A percentile compares a stretch with the other conserved stretches of the same genome.
These are phyloP conservation scores for Nephrotoma guestfalica DNA, from an alignment of 2,888 invertebrate species.

Conservation along the genomic window DNA sequence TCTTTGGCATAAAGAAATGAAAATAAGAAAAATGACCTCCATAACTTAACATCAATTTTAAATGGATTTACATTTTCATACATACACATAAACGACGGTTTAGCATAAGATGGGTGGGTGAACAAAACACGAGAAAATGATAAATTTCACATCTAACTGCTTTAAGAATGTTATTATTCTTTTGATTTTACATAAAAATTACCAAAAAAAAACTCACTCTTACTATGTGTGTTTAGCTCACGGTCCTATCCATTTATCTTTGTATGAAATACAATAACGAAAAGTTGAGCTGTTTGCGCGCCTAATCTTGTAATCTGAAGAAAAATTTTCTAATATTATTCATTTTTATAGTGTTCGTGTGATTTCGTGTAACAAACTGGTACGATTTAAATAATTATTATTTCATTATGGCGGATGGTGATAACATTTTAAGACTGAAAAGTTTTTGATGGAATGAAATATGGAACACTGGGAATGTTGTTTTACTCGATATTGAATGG, in stretches of 20 bases:
- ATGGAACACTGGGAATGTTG: background rate
- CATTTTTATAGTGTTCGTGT: background rate
- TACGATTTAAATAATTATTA: background rate
- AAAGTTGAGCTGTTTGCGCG: background rate
- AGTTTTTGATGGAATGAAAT: background rate
- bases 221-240: background rate
- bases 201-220: background rate
- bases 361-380: background rate
- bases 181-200: background rate
- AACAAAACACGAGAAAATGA: background rate
- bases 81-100: background rate
- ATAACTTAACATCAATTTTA: background rate
- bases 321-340: background rate
- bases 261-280: background rate
- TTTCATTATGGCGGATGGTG: background rate
- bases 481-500: background rate
- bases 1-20: background rate
- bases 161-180: background rate
- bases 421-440: background rate
- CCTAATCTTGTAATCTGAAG: background rate
- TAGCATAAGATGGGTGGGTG: background rate
- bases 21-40: constrained; percentile 2
- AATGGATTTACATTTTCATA: constrained; percentile 2
- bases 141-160: background rate
- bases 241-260: background rate